Evolutionary conservation across 2,797 vertebrate species (phyloP).

Genomic region (Leucoraja ocellata): DNA sequence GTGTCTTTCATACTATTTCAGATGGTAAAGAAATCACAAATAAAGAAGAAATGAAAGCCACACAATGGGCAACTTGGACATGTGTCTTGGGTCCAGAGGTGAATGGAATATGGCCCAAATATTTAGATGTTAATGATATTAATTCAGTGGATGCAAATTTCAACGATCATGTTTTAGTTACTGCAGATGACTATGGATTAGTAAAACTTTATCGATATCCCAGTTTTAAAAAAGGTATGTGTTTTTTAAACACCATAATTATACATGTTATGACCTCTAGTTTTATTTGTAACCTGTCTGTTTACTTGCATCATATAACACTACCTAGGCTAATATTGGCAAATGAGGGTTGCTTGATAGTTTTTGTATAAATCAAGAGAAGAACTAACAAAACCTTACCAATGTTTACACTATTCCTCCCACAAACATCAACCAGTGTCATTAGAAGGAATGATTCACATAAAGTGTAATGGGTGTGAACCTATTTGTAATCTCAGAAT

Average conservation of each 20-base stretch:
- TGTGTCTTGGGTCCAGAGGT: constrained; percentile 89
- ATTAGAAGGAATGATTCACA: background rate
- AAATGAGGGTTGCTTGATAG: background rate
- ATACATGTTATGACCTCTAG: background rate
- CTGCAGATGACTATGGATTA: constrained; percentile 91
- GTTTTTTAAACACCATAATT: constrained; percentile 42
- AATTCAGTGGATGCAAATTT: constrained; percentile 96
- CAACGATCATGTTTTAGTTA: constrained; percentile 88
- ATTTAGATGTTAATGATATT: constrained; percentile 88
- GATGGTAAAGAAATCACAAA: constrained; percentile 90
- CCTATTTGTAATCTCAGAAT: background rate
- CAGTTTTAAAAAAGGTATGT: constrained; percentile 85
- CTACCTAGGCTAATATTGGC: background rate
- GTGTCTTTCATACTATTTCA: constrained; percentile 51
- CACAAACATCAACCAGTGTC: background rate
- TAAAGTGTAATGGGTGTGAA: background rate
- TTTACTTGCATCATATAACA: background rate
- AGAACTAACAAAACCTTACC: background rate
- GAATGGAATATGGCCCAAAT: constrained; percentile 95
- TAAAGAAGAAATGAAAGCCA: constrained; percentile 85
- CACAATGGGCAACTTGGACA: constrained; percentile 94
- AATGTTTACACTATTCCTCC: background rate
- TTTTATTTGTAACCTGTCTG: background rate
- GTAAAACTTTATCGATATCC: constrained; percentile 94
- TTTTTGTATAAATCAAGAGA: background rate